phyloP scores from a whole-genome alignment of 1,140 invertebrate species.

The Caerostris extrusa region DNA sequence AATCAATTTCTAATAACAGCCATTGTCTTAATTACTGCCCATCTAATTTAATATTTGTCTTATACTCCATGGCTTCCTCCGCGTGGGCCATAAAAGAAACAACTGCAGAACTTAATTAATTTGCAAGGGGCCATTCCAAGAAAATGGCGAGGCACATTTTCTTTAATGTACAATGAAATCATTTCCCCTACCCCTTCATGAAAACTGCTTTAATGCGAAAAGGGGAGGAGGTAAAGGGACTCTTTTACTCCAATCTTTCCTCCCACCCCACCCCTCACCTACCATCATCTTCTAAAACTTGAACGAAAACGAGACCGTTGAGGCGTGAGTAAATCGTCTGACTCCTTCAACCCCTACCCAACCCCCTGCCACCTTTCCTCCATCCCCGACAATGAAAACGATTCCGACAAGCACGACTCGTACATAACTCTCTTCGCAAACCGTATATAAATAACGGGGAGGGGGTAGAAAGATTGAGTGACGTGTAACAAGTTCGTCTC shows the following conservation, averaged over 20 bases:
- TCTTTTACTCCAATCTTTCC: background rate
- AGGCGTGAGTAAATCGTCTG: constrained; percentile 34
- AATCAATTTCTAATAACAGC: constrained; percentile 39
- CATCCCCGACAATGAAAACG: constrained; percentile 55
- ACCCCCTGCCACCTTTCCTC: background rate
- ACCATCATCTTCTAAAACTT: background rate
- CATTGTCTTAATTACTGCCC: background rate
- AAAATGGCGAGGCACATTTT: constrained; percentile 13
- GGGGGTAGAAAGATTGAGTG: constrained; percentile 25
- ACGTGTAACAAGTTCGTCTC: constrained; percentile 61
- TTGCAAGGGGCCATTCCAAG: background rate
- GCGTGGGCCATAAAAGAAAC: background rate
- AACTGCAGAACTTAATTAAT: constrained; percentile 16
- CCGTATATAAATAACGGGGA: constrained; percentile 48
- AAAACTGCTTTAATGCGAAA: constrained; percentile 23
- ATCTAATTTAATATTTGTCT: constrained; percentile 36
- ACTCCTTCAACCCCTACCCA: background rate
- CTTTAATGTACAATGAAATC: constrained; percentile 35
- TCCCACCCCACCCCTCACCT: background rate
- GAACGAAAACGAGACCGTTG: background rate
- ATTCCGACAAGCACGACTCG: constrained; percentile 13
- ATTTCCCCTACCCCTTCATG: constrained; percentile 12
- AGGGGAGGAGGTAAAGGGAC: background rate
- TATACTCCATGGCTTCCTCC: background rate
- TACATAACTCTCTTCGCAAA: background rate